These are phyloP conservation scores for Eristalis tenax DNA, from an alignment of 2,888 invertebrate genomes.

Conservation along the genomic window DNA sequence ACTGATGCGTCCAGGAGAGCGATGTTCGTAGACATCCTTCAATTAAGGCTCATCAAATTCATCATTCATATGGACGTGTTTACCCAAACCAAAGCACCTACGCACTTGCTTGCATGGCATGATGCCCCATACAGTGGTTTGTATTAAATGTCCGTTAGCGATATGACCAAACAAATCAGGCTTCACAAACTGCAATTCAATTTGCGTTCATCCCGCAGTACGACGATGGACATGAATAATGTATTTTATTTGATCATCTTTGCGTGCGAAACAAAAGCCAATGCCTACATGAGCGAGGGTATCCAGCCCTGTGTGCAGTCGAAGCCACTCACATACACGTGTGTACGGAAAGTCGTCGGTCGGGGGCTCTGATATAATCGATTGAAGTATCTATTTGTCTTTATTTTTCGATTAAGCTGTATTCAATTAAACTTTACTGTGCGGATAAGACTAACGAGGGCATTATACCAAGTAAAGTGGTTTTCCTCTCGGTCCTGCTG, in stretches of 20 bases:
- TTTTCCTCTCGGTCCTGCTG: conserved; percentile 13
- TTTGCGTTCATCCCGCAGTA: conserved; percentile 2
- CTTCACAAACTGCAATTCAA: conserved; percentile 37
- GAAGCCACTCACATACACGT: not conserved
- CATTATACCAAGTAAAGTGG: conserved; percentile 38
- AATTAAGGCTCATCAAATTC: too few relatives aligned
- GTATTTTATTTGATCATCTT: conserved; percentile 35
- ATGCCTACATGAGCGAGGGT: not conserved
- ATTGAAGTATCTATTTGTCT: conserved; percentile 39
- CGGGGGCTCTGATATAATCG: conserved; percentile 6
- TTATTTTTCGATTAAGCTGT: conserved; percentile 65
- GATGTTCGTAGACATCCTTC: too few relatives aligned
- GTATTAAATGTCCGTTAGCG: conserved; percentile 10
- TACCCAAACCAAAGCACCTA: not conserved
- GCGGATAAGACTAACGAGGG: conserved; percentile 49
- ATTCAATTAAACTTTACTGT: conserved; percentile 66
- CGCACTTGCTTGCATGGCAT: not conserved
- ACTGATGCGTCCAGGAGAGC: too few relatives aligned
- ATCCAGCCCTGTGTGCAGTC: not conserved
- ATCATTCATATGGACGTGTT: not conserved
- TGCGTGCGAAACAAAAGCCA: conserved; percentile 9
- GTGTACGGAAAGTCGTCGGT: not conserved
- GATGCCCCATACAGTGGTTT: conserved; percentile 11
- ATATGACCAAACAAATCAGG: conserved; percentile 5
- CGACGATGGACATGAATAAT: conserved; percentile 9